Evolutionary conservation across 2,888 invertebrate genomes (phyloP), one percentile per base, ranked within the genome.

Genomic region (Megastigmus dorsalis): DNA sequence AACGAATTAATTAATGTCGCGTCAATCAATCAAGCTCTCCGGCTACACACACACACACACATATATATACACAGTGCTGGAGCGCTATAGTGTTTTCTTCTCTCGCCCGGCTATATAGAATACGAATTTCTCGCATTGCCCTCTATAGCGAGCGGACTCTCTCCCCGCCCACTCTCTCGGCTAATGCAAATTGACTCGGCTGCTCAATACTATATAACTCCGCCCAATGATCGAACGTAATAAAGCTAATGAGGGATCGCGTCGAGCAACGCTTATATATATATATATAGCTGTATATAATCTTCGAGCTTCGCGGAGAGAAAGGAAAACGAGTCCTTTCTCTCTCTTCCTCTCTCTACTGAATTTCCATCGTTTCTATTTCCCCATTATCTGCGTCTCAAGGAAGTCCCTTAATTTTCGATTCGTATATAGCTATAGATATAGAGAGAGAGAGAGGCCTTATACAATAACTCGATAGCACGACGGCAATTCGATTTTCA

Each of bases 221-320:
- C 13, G 6, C 38, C n/a, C n/a, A n/a, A 33, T 30, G n/a, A 6
- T 26, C 26, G 18, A 48, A 13, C 57, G 65, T 69, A 59, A 75
- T 65, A 70, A 70, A 43, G 70, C 74, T 75, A 75, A 75, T 75
- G 74, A 75, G 65, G n/a, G 62, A 57, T 69, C 48, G 59, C 62
- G 43, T 33, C 36, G 57, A 48, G 50, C 48, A 6, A 26, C 9
- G 41, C 26, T 6, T 41, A 38, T 38, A 18, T 30, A 36, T 26
- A 41, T 26, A 15, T n/a, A n/a, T n/a, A n/a, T n/a, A n/a, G n/a
- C n/a, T n/a, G n/a, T n/a, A n/a, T n/a, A n/a, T n/a, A n/a, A n/a
- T n/a, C n/a, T n/a, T n/a, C n/a, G n/a, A n/a, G n/a, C n/a, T n/a
- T n/a, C n/a, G 13, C 30, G 3, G 65, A 15, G 30, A 48, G 7